phyloP scores from a whole-genome alignment of 2,797 vertebrate genomes.

The Cossypha niveicapilla region DNA sequence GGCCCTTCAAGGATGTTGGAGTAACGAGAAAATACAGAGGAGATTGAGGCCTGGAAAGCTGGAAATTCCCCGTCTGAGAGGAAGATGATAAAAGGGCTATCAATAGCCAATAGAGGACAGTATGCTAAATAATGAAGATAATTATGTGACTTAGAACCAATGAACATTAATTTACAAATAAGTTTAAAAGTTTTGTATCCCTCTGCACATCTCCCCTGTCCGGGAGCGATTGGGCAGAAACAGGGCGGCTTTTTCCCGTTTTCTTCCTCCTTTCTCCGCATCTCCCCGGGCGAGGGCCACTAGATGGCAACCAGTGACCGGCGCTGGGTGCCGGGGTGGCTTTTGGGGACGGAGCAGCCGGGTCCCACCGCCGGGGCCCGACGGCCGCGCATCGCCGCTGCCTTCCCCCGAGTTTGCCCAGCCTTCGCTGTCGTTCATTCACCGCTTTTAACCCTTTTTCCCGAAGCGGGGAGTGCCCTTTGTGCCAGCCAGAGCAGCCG shows the following conservation, averaged over 20 bases:
- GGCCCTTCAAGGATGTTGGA: not conserved
- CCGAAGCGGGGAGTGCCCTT: accelerated
- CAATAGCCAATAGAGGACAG: not conserved
- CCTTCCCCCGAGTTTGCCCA: accelerated
- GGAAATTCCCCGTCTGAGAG: not conserved
- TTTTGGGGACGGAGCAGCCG: accelerated
- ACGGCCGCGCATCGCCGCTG: accelerated
- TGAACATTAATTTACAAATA: not conserved
- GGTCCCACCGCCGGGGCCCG: not conserved
- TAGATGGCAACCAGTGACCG: not conserved
- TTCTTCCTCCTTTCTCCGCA: accelerated
- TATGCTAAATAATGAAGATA: not conserved
- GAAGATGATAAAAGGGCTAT: not conserved
- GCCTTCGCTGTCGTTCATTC: accelerated
- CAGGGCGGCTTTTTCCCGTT: accelerated
- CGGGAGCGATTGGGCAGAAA: not conserved
- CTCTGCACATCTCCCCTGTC: accelerated
- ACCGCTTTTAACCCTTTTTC: accelerated
- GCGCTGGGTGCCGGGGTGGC: not conserved
- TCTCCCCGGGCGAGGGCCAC: not conserved
- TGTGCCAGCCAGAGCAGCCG: accelerated
- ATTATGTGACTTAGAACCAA: not conserved
- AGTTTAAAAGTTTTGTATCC: not conserved
- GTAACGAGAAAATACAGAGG: not conserved
- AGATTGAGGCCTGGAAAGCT: not conserved